These are phyloP conservation scores for Mormyrops attenuatus DNA, from an alignment of 2,797 vertebrate species.

Conservation along the genomic window DNA sequence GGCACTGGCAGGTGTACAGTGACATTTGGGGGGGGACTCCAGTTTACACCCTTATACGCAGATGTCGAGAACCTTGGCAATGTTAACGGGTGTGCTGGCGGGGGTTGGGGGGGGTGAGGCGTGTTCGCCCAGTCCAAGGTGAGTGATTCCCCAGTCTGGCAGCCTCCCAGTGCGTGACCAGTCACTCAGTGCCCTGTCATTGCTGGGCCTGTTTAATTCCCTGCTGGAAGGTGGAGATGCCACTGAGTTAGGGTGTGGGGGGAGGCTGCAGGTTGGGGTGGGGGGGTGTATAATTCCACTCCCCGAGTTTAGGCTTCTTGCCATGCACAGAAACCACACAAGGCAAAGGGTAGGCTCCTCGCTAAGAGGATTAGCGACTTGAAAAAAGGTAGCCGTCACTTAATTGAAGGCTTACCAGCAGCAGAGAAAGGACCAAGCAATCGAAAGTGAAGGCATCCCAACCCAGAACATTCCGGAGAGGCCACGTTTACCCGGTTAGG, in stretches of 20 bases:
- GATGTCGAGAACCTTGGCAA: background rate
- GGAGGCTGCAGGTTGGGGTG: background rate
- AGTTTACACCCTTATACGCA: background rate
- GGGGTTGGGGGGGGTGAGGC: background rate
- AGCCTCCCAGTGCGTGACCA: background rate
- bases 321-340: constrained; percentile 39
- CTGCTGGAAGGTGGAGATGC: constrained; percentile 4
- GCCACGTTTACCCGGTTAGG: constrained; percentile 58
- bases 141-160: background rate
- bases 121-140: background rate
- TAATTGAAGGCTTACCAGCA: constrained; percentile 76
- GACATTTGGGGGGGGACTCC: background rate
- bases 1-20: background rate
- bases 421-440: constrained; percentile 61
- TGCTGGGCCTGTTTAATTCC: background rate
- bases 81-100: background rate
- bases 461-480: constrained; percentile 66
- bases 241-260: background rate
- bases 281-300: constrained; percentile 9
- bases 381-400: constrained; percentile 71
- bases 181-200: background rate
- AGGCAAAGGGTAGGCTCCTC: constrained; percentile 62
- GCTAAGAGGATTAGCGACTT: constrained; percentile 75
- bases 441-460: constrained; percentile 69
- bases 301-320: constrained; percentile 35